phyloP scores from a whole-genome alignment of 2,797 vertebrate genomes.

The Argya squamiceps region DNA sequence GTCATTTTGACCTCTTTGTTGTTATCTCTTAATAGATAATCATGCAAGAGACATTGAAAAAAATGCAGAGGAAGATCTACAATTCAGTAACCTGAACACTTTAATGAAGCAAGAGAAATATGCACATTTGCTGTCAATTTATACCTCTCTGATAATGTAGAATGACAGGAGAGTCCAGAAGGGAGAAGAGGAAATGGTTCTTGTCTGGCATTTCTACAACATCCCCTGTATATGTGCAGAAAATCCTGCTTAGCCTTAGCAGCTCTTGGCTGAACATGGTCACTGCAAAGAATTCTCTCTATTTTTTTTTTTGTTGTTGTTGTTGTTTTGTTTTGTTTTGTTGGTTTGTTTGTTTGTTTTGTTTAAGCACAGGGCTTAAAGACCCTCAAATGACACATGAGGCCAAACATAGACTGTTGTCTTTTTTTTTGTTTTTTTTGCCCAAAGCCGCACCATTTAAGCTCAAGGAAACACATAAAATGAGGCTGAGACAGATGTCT shows the following conservation, averaged over 20 bases:
- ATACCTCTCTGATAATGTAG: not conserved
- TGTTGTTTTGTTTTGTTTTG: too few species aligned
- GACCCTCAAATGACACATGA: not conserved
- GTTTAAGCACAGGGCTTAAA: not conserved
- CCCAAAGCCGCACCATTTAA: not conserved
- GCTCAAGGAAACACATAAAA: not conserved
- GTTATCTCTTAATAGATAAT: not conserved
- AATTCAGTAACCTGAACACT: not conserved
- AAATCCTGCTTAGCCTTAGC: not conserved
- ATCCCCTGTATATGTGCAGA: not conserved
- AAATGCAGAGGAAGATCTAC: not conserved
- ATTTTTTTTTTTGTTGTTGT: too few species aligned
- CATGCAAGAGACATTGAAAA: not conserved
- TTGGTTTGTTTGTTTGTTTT: too few species aligned
- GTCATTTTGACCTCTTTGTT: not conserved
- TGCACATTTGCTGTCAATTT: not conserved
- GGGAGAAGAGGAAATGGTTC: not conserved
- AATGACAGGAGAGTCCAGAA: not conserved
- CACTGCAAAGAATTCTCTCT: too few species aligned
- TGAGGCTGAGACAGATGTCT: not conserved
- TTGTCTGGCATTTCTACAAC: not conserved
- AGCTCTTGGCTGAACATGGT: not conserved
- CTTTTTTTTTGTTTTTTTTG: accelerated
- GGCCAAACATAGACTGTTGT: not conserved
- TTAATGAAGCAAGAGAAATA: not conserved